A percentile compares a stretch with the other conserved stretches of the same genome.
phyloP scores from a whole-genome alignment of 2,797 vertebrate species.

The Sebastes matsubarae region DNA sequence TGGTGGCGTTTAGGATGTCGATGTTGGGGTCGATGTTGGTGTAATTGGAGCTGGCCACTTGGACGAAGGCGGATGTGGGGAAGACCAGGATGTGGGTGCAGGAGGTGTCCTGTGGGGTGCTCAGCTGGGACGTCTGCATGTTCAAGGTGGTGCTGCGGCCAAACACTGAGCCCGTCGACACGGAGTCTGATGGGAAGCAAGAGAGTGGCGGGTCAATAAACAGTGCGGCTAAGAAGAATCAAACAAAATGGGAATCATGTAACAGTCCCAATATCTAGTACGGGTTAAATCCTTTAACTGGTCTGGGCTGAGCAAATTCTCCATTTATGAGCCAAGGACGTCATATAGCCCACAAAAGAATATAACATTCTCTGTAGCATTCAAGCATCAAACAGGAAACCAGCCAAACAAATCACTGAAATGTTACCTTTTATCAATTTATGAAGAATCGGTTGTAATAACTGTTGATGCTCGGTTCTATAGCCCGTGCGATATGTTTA shows the following conservation, averaged over 20 bases:
- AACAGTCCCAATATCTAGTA: not conserved
- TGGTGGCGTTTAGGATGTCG: conserved; percentile 95
- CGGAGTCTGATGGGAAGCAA: conserved; percentile 86
- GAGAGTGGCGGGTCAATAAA: not conserved
- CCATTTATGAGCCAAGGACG: not conserved
- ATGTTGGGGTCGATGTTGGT: conserved; percentile 91
- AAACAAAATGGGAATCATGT: not conserved
- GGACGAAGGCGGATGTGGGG: conserved; percentile 95
- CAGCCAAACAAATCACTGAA: not conserved
- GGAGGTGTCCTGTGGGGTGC: conserved; percentile 97
- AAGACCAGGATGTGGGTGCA: conserved; percentile 99
- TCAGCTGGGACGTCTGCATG: conserved; percentile 98
- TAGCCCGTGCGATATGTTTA: not conserved
- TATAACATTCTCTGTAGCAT: not conserved
- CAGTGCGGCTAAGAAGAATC: not conserved
- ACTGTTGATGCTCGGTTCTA: not conserved
- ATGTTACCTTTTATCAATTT: not conserved
- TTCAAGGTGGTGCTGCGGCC: conserved; percentile 97
- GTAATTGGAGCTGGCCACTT: conserved; percentile 93
- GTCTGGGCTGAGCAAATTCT: not conserved
- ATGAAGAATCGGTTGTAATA: not conserved
- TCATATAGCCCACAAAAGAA: not conserved
- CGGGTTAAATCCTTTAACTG: not conserved
- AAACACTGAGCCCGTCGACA: conserved; percentile 97
- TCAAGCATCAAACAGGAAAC: not conserved